These are phyloP conservation scores for Aurelia coerulea DNA, from an alignment of 30 jellyfish, hydroid and myxozoan species.

Conservation along the genomic window DNA sequence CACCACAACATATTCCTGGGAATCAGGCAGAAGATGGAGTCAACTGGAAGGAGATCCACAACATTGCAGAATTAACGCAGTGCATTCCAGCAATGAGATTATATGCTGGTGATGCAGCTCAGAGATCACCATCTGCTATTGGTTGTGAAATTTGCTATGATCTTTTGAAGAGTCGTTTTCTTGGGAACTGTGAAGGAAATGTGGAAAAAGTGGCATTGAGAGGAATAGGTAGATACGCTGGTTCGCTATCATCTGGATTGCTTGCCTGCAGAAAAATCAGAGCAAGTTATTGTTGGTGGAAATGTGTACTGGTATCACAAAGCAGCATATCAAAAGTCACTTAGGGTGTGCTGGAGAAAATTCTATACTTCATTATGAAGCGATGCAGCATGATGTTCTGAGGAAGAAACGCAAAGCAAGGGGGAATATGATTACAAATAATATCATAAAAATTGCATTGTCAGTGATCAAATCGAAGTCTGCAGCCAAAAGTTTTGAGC, in stretches of 20 bases:
- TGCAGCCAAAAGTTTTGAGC: slow-evolving; percentile 36
- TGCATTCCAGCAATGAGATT: too few relatives aligned
- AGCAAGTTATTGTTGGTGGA: slow-evolving; percentile 1
- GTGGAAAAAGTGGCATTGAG: too few relatives aligned
- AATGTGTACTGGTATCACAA: slow-evolving; percentile 8
- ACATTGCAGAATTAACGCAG: not conserved
- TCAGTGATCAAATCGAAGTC: slow-evolving; percentile 32
- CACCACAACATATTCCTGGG: not conserved
- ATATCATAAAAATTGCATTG: slow-evolving; percentile 10
- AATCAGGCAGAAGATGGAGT: not conserved
- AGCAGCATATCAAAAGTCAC: slow-evolving; percentile 1
- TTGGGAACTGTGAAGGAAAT: too few relatives aligned
- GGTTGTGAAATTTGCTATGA: too few relatives aligned
- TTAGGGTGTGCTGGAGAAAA: slow-evolving; percentile 13
- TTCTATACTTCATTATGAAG: slow-evolving; percentile 6
- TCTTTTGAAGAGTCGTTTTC: too few relatives aligned
- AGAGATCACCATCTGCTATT: too few relatives aligned
- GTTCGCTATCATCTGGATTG: too few relatives aligned
- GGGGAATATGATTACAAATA: slow-evolving; percentile 7
- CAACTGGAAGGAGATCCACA: not conserved
- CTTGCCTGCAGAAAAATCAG: too few relatives aligned
- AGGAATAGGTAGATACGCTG: too few relatives aligned
- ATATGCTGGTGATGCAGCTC: too few relatives aligned
- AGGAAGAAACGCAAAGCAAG: slow-evolving; percentile 19
- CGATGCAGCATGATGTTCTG: not conserved